Conservation (phyloP, 37 sponge, comb jelly and placozoan species). For the Bolinopsis microptera region DNA sequence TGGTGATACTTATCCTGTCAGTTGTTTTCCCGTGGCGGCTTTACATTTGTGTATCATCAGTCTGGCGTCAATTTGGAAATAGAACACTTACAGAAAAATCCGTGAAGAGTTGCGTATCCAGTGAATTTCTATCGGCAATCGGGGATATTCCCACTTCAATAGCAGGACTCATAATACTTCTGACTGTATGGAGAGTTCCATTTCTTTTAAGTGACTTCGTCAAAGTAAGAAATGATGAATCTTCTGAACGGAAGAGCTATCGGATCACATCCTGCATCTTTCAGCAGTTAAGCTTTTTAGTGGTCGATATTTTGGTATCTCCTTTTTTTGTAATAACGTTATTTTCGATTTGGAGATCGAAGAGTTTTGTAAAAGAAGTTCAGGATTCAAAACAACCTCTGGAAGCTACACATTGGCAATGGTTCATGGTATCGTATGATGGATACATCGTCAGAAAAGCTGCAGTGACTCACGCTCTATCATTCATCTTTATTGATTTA, state of each 20-base stretch:
- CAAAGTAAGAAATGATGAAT: not conserved
- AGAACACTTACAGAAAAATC: not conserved
- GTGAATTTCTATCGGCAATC: not conserved
- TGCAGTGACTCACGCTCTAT: not conserved
- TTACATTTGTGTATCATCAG: not conserved
- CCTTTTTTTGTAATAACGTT: not conserved
- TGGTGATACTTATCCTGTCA: not conserved
- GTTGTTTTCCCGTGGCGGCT: not conserved
- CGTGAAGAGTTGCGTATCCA: not conserved
- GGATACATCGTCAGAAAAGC: not conserved
- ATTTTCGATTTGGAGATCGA: not conserved
- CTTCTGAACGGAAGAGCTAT: not conserved
- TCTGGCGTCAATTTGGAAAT: not conserved
- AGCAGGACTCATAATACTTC: not conserved
- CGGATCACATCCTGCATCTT: not conserved
- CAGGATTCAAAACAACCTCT: not conserved
- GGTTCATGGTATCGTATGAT: not conserved
- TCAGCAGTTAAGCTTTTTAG: not conserved
- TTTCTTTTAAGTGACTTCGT: not conserved
- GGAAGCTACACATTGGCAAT: not conserved
- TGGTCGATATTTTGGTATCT: not conserved
- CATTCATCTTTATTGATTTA: not conserved
- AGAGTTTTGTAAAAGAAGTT: not conserved
- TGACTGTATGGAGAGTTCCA: not conserved
- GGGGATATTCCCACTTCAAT: not conserved